Evolutionary conservation across 2,113 vertebrate genomes (phyloP), one percentile per base, ranked within the genome.

Genomic region (Stegastes partitus): DNA sequence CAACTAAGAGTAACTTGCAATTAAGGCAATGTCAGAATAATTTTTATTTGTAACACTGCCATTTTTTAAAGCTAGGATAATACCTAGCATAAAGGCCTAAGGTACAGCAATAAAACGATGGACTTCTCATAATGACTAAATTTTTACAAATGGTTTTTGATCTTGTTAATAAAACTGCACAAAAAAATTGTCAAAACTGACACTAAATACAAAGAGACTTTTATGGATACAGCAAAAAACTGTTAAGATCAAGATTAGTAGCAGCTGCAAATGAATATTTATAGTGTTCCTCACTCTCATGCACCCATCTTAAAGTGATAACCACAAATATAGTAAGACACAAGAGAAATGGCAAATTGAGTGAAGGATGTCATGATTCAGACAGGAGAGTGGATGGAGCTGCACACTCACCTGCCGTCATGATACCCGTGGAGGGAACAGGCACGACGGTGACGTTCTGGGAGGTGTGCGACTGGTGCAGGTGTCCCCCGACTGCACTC

Each of bases 361-460:
- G 34, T 23, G 14, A 4, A 0, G 12, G 49, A 57, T 34, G n/a
- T 45, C 22, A 55, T 22, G 57, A 61, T 16, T 57, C 25, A 16
- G 26, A 34, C 1, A 0, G 42, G 15, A 25, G 54, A 31, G 42
- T 10, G 25, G 51, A 19, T 25, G 1, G 0, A 59, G 45, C 12
- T 8, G 44, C 25, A 19, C 57, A 53, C 91, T 87, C 77, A 99
- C 97, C 97, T 89, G 98, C 96, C 49, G 97, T 97, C 97, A 99
- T 98, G 89, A 99, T 97, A 59, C 97, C 97, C 11, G 97, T 95
- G 74, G 97, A 97, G 11, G 97, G 95, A 66, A 99, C 97, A 11
- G 97, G 97, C 87, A 98, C 96, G 79, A 99, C 97, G 0, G 97
- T 99, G 94, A 99, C 97, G 84, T 98, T 99, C 95, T 99, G 97